A percentile compares a stretch with the other conserved stretches of the same genome.
These are phyloP conservation scores for Perca schrenkii DNA, from an alignment of 2,113 vertebrate species.

Conservation along the genomic window DNA sequence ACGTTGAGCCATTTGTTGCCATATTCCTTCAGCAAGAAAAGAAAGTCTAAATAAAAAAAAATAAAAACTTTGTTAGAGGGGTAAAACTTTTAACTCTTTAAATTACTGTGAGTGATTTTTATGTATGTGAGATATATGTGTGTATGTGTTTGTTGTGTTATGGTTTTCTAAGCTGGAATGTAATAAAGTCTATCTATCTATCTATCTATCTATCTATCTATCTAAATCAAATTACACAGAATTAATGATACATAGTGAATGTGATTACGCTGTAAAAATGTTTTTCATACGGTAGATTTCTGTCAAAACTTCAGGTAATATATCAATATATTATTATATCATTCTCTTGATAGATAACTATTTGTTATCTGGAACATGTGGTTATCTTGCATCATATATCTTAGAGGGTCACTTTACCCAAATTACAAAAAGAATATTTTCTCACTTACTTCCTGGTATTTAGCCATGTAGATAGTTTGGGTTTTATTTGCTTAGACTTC, in stretches of 20 bases:
- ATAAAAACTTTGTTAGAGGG: not conserved
- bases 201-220: too few species aligned
- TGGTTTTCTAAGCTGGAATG: too few species aligned
- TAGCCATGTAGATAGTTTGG: not conserved
- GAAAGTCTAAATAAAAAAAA: slow-evolving; percentile 6
- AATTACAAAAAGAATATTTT: not conserved
- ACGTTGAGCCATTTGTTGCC: not conserved
- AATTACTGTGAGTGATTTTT: too few species aligned
- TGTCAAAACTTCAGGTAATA: not conserved
- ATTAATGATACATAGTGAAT: not conserved
- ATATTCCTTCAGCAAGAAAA: slow-evolving; percentile 35
- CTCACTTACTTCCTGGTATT: not conserved
- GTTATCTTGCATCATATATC: not conserved
- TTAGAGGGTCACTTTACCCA: not conserved
- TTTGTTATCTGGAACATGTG: not conserved
- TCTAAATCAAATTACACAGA: not conserved
- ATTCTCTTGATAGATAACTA: not conserved
- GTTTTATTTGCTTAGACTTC: not conserved
- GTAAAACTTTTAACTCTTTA: too few species aligned
- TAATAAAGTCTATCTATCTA: too few species aligned
- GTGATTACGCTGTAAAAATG: too few species aligned
- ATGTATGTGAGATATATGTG: too few species aligned
- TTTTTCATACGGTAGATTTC: too few species aligned
- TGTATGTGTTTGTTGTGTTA: too few species aligned
- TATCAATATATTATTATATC: not conserved